phyloP scores from a whole-genome alignment of 2,113 vertebrate genomes.

The Diadophis punctatus region DNA sequence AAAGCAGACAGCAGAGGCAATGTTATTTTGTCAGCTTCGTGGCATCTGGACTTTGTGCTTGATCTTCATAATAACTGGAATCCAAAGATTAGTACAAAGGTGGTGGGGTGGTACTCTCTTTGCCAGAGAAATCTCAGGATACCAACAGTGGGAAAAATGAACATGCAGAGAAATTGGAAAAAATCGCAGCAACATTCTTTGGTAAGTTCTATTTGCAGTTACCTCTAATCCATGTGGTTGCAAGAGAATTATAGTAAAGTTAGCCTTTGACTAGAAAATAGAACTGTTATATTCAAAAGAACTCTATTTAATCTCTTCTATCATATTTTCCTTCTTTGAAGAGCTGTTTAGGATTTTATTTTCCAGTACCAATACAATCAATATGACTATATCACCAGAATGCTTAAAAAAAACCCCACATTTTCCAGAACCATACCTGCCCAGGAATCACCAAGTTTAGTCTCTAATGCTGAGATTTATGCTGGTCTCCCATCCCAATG shows the following conservation, averaged over 20 bases:
- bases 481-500: too few relatives aligned
- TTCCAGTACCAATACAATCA: background rate
- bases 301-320: background rate
- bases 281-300: background rate
- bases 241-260: background rate
- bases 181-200: background rate
- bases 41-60: background rate
- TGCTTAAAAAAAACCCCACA: background rate
- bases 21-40: background rate
- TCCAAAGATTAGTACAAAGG: background rate
- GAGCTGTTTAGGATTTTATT: background rate
- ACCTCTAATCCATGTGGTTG: background rate
- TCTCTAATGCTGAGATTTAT: background rate
- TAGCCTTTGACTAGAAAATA: background rate
- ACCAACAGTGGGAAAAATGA: background rate
- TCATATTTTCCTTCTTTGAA: background rate
- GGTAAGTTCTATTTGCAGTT: background rate
- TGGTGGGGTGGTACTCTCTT: background rate
- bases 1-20: too few relatives aligned
- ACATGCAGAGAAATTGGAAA: background rate
- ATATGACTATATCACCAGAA: background rate
- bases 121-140: background rate
- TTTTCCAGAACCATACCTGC: background rate
- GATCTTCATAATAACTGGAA: background rate
- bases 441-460: background rate